Base-by-base conservation (phyloP, 2,888 invertebrate genomes). In the Drosophila conformis region DNA sequence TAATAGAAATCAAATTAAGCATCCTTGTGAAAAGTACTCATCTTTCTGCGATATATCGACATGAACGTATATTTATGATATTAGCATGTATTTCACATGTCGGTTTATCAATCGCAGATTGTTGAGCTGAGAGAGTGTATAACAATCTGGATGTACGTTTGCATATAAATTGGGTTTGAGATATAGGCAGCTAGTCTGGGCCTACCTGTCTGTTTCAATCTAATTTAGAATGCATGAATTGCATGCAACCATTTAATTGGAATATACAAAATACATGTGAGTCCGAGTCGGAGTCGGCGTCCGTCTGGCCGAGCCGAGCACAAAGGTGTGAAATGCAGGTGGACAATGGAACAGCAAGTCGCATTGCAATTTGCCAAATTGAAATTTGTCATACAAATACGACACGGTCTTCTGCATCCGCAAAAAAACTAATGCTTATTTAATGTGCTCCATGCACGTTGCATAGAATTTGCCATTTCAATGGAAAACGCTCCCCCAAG, bases 371-470 rank as follows among this genome's bases (percentile, higher is more conserved):
- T 86, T 83, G 70, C 62, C 61, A 89, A 87, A 87, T 89, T 87
- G 90, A 87, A 87, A 88, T 87, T 87, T 87, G 86, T 87, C 83
- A 89, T 78, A 87, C 68, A 80, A 80, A 82, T 85, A 69, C 82
- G 71, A 75, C 75, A 70, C 63, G 79, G 49, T 67, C 52, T 36
- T 36, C 42, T 67, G 65, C 65, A 60, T 69, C 66, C 79, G 59
- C 73, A 72, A 72, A 71, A 38, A 46, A 46, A 27, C 76, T 89
- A 89, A 89, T 86, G 86, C 87, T 87, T 89, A 85, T 87, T 89
- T 89, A 86, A 86, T 87, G 87, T 83, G 76, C 67, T 61, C 33
- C 75, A 70, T 69, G 65, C 66, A 74, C 56, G 62, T 66, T 68
- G 64, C 77, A 85, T 77, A 40, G 82, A 58, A 79, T 74, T 74